phyloP scores from a whole-genome alignment of 2,113 vertebrate genomes.

The Paraplagusia blochii region DNA sequence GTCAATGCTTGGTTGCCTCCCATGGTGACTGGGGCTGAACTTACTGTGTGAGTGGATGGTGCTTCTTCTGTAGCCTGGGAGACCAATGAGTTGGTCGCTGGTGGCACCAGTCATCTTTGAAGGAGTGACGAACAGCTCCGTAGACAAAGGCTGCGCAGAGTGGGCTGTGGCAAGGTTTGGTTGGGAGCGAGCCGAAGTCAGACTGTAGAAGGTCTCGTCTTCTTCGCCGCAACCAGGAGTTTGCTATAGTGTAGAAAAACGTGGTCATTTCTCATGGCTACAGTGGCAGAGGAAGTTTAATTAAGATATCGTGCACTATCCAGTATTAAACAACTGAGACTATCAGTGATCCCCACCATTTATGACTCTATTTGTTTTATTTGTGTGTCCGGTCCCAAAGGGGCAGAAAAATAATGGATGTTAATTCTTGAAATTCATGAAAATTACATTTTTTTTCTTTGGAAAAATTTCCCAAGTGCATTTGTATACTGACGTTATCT shows the following conservation, averaged over 20 bases:
- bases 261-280: not conserved
- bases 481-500: too few species aligned
- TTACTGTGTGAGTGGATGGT: conserved; percentile 69
- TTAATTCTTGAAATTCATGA: too few species aligned
- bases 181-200: conserved; percentile 66
- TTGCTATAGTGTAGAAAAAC: conserved; percentile 70
- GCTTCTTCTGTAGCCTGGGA: conserved; percentile 90
- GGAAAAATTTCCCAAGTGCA: too few species aligned
- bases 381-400: too few species aligned
- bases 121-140: conserved; percentile 66
- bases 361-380: too few species aligned
- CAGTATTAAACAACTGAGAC: too few species aligned
- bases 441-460: too few species aligned
- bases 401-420: too few species aligned
- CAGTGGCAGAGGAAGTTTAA: not conserved
- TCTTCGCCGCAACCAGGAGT: conserved; percentile 59
- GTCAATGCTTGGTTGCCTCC: too few species aligned
- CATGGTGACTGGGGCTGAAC: conserved; percentile 17
- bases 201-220: conserved; percentile 77
- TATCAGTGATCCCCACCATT: too few species aligned
- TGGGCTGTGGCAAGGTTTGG: conserved; percentile 57
- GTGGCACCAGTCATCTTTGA: conserved; percentile 9
- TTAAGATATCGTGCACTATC: too few species aligned
- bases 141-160: conserved; percentile 50
- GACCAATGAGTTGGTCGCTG: conserved; percentile 74